Percentiles rank a stretch among this genome's conserved stretches.
phyloP scores from a whole-genome alignment of 2,113 vertebrate species.

The Gymnarchus niloticus region DNA sequence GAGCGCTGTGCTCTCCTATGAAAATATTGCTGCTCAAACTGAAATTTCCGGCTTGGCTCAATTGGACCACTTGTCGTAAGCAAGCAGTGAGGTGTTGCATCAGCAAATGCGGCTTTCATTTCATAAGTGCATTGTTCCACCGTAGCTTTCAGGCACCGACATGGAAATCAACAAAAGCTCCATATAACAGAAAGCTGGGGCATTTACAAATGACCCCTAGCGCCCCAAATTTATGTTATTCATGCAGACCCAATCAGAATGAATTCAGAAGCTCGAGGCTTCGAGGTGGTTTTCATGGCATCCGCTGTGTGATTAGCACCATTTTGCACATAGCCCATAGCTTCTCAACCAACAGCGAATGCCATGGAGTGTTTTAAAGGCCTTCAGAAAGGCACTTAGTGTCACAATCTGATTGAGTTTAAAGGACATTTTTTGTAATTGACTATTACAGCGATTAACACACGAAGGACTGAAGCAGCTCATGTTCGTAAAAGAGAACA shows the following conservation, averaged over 20 bases:
- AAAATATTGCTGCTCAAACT: background rate
- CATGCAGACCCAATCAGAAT: background rate
- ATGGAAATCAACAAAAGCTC: background rate
- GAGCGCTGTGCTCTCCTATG: no score
- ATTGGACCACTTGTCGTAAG: background rate
- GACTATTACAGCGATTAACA: constrained; percentile 31
- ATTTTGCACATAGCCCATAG: background rate
- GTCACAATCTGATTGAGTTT: constrained; percentile 21
- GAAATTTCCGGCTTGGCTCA: background rate
- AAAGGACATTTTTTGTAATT: constrained; percentile 24
- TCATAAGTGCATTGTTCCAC: background rate
- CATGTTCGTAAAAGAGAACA: constrained; percentile 34
- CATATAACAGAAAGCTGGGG: background rate
- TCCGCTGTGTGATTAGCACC: constrained; percentile 20
- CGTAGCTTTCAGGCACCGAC: background rate
- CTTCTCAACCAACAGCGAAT: background rate
- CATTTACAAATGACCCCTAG: background rate
- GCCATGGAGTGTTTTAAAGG: constrained; percentile 15
- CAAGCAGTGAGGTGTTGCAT: background rate
- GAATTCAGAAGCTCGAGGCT: background rate
- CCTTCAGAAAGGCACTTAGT: constrained; percentile 25
- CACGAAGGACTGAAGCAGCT: constrained; percentile 27
- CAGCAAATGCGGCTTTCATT: background rate
- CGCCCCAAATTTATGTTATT: background rate
- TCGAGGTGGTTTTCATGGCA: background rate